Evolutionary conservation across 2,888 invertebrate species (phyloP).

Genomic region (Caenorhabditis sp.): DNA sequence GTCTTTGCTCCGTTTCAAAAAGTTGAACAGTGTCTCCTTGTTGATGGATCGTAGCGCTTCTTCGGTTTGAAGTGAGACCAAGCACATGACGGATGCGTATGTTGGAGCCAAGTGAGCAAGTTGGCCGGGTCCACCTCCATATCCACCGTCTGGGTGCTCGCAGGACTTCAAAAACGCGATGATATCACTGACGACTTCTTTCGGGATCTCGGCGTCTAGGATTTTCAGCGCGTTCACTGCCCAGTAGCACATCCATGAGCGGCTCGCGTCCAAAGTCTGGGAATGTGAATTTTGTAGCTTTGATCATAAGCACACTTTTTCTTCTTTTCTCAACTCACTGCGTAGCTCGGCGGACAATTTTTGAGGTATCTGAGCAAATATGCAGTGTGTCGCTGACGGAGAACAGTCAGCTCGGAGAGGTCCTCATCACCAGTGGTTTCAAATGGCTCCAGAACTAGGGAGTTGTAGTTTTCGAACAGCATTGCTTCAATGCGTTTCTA

Average conservation of each 20-base stretch:
- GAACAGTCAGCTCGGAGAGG: conserved; percentile 38
- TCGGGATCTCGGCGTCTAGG: conserved; percentile 86
- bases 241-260: conserved; percentile 99
- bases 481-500: conserved; percentile 69
- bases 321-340: conserved; percentile 36
- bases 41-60: conserved; percentile 93
- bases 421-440: conserved; percentile 53
- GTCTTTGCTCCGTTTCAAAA: conserved; percentile 83
- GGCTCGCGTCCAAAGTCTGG: conserved; percentile 93
- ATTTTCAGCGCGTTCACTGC: conserved; percentile 93
- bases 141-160: conserved; percentile 77
- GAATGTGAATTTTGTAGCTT: conserved; percentile 1
- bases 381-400: conserved; percentile 57
- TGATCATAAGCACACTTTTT: background rate
- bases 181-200: conserved; percentile 57
- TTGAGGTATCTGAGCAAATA: conserved; percentile 65
- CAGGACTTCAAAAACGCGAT: conserved; percentile 82
- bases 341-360: conserved; percentile 58
- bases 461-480: conserved; percentile 56
- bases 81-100: conserved; percentile 95
- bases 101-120: conserved; percentile 95
- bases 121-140: conserved; percentile 93
- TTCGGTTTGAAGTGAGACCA: conserved; percentile 92
- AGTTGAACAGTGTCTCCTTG: conserved; percentile 85
- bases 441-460: conserved; percentile 33